Evolutionary conservation across 2,888 invertebrate genomes (phyloP), one percentile per base, ranked within the genome.

Genomic region (Caenorhabditis uteleia): DNA sequence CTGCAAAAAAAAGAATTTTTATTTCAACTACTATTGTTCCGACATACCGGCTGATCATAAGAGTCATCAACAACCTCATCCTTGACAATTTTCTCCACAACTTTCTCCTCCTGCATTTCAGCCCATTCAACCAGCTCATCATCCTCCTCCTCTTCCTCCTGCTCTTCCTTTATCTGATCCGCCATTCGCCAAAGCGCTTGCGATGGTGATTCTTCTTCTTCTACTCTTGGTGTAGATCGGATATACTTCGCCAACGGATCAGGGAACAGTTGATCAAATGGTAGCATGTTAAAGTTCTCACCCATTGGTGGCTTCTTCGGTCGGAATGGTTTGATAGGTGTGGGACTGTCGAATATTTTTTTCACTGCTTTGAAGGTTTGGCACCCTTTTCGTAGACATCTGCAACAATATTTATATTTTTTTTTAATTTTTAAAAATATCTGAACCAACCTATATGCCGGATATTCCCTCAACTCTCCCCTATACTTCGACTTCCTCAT

Each of bases 341-440:
- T n/a, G n/a, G n/a, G n/a, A n/a, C n/a, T n/a, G n/a, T n/a, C 14
- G 25, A 42, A 14, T 7, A 46, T 33, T 34, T 56, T 56, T n/a
- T 48, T 56, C 18, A 60, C 23, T 2, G 60, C 47, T 0, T 49
- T 53, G 54, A 60, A 60, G 4, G 60, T 60, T 44, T 60, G 60
- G 23, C 60, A 60, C 25, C 53, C 54, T 45, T 60, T 60, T 3
- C 43, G 54, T 16, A 60, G 47, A 39, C 60, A 60, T 47, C 59
- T 58, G 46, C 14, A 50, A 55, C 16, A 43, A 45, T 12, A 10
- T 18, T 39, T 26, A 2, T 26, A 5, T 1, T 10, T 47, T 47
- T 34, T 7, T 18, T 31, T 14, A 26, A 39, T 14, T n/a, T 38
- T 38, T 38, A 20, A n/a, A n/a, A n/a, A n/a, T n/a, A 5, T 31